A percentile compares a stretch with the other conserved stretches of the same genome.
These are phyloP conservation scores for Dorcus parallelipipedus DNA, from an alignment of 2,888 invertebrate genomes.

Conservation along the genomic window DNA sequence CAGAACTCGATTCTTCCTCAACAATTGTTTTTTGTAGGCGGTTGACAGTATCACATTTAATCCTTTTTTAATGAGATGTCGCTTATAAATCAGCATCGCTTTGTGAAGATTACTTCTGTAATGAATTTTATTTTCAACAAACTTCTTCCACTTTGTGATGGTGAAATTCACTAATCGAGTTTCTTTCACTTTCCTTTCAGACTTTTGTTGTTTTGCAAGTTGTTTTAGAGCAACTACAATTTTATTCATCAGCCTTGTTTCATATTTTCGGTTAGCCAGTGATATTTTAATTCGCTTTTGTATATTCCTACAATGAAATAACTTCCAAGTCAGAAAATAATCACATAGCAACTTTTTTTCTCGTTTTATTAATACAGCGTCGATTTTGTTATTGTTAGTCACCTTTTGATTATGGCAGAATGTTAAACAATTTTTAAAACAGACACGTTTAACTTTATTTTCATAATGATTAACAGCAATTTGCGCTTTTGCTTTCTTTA, in stretches of 20 bases:
- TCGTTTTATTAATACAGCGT: slow-evolving; percentile 6
- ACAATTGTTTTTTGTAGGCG: slow-evolving; percentile 25
- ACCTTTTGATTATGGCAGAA: not conserved
- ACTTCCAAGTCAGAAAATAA: slow-evolving; percentile 23
- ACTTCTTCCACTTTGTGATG: slow-evolving; percentile 15
- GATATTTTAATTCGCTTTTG: not conserved
- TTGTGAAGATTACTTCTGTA: slow-evolving; percentile 21
- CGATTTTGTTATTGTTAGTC: not conserved
- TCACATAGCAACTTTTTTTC: slow-evolving; percentile 6
- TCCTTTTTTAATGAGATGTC: slow-evolving; percentile 26
- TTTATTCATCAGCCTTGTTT: not conserved
- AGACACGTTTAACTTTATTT: slow-evolving; percentile 7
- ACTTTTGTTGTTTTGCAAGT: not conserved
- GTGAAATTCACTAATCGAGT: not conserved
- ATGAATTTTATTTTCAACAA: slow-evolving; percentile 17
- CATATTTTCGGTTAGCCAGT: not conserved
- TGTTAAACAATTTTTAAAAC: slow-evolving; percentile 12
- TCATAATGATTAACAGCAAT: slow-evolving; percentile 5
- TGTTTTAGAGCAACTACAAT: not conserved
- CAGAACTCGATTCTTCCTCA: slow-evolving; percentile 19
- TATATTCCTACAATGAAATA: not conserved
- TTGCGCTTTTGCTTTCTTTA: slow-evolving; percentile 12
- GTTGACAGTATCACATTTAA: slow-evolving; percentile 29
- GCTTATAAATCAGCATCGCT: slow-evolving; percentile 30
- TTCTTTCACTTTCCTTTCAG: not conserved